These are phyloP conservation scores for Neolamprologus cancellatus DNA, from an alignment of 2,113 vertebrate genomes.

Conservation along the genomic window DNA sequence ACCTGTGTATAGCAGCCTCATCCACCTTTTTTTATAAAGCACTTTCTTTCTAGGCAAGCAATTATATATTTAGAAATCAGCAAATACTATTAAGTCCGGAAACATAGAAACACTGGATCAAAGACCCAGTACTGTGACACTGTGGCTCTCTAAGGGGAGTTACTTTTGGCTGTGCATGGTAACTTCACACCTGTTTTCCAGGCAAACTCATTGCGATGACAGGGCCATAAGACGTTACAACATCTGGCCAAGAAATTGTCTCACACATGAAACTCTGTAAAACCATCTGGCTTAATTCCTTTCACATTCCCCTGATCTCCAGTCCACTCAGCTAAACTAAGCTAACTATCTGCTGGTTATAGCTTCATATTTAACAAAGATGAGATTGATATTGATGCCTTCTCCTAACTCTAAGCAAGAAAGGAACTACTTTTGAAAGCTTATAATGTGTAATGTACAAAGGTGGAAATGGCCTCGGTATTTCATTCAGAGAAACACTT, in stretches of 20 bases:
- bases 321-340: background rate
- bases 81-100: background rate
- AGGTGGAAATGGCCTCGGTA: too few species aligned
- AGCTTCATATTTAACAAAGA: background rate
- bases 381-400: background rate
- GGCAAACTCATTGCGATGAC: background rate
- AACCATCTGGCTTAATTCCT: background rate
- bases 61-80: slow-evolving; percentile 9
- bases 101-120: background rate
- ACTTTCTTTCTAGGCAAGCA: slow-evolving; percentile 13
- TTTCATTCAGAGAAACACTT: background rate
- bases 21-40: slow-evolving; percentile 10
- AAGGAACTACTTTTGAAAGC: background rate
- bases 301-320: background rate
- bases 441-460: background rate
- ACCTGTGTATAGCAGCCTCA: background rate
- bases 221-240: background rate
- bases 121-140: background rate
- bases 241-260: background rate
- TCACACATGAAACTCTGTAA: background rate
- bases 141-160: background rate
- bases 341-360: background rate
- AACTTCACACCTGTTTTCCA: background rate
- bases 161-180: background rate
- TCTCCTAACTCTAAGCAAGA: background rate